These are phyloP conservation scores for Clarias laeviceps DNA, from an alignment of 2,797 vertebrate genomes.

Conservation along the genomic window DNA sequence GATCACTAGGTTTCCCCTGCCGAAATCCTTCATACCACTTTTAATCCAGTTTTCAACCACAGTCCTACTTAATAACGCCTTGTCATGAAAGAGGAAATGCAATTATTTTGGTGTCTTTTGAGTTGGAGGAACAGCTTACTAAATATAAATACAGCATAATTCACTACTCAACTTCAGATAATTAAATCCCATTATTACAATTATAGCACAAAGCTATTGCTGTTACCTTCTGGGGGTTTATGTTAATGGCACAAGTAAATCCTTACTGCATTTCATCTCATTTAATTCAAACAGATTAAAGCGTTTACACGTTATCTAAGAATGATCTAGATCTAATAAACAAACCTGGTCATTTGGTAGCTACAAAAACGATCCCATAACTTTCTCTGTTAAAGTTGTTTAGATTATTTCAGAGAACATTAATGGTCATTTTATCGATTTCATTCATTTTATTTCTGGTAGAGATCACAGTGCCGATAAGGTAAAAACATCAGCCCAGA, in stretches of 20 bases:
- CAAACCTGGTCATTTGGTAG: neutral
- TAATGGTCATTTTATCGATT: neutral
- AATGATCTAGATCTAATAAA: neutral
- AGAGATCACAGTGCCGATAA: neutral
- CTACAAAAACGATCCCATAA: neutral
- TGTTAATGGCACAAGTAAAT: slow-evolving; percentile 13
- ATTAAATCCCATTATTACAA: slow-evolving; percentile 27
- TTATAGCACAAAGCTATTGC: slow-evolving; percentile 17
- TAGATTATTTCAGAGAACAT: slow-evolving; percentile 1
- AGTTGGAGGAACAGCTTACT: neutral
- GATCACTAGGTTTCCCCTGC: neutral
- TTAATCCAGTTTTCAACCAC: slow-evolving; percentile 29
- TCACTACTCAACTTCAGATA: slow-evolving; percentile 3
- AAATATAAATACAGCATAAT: slow-evolving; percentile 16
- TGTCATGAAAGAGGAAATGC: slow-evolving; percentile 1
- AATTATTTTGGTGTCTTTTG: slow-evolving; percentile 12
- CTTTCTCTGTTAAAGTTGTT: neutral
- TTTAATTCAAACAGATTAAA: neutral
- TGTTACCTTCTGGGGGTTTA: slow-evolving; percentile 13
- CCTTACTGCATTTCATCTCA: neutral
- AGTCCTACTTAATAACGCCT: neutral
- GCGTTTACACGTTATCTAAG: neutral
- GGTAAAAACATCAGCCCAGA: neutral
- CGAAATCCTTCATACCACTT: slow-evolving; percentile 9
- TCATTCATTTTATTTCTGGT: neutral